Evolutionary conservation across 2,888 invertebrate genomes (phyloP), one percentile per base, ranked within the genome.

Genomic region (Drosophila hawaiiensis): DNA sequence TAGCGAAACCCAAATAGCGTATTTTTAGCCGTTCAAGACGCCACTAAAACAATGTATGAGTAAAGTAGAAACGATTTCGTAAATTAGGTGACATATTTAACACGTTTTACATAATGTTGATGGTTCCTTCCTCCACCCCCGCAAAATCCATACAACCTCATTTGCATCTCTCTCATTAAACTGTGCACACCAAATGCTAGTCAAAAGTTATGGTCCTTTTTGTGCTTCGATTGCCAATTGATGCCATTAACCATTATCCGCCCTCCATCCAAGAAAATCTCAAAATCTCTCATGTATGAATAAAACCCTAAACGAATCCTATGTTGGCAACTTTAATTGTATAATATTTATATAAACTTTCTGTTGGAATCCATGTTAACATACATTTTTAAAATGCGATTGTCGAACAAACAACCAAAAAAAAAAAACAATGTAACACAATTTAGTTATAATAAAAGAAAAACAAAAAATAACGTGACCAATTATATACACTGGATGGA

Each of bases 291-390:
- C 76, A 62, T 25, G 70, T 79, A 70, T 79, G 61, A 73, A 50
- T 68, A 62, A 33, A 70, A 49, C 72, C 62, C 56, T 54, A 65
- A 55, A 68, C 56, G 63, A 73, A 69, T 72, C 67, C 66, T 87
- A 66, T 62, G 73, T 86, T 86, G 67, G 68, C 59, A 54, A 73
- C 59, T 72, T 85, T 82, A 70, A 88, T 63, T 88, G 84, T 89
- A 89, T 63, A 73, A 88, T 87, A 88, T 76, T 80, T 88, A 88
- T 78, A 74, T 71, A 61, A 33, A 63, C 56, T 60, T 83, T 88
- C 55, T 75, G 81, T 85, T 84, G 33, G 55, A 83, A 83, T 67
- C 65, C 80, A 73, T 80, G 90, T 85, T 90, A 84, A 83, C 72
- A 81, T 64, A 80, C 65, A 80, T 80, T 86, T 89, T 83, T 68